Evolutionary conservation across 1,140 invertebrate genomes (phyloP), one percentile per base, ranked within the genome.

Genomic region (Drosophila seguyi): DNA sequence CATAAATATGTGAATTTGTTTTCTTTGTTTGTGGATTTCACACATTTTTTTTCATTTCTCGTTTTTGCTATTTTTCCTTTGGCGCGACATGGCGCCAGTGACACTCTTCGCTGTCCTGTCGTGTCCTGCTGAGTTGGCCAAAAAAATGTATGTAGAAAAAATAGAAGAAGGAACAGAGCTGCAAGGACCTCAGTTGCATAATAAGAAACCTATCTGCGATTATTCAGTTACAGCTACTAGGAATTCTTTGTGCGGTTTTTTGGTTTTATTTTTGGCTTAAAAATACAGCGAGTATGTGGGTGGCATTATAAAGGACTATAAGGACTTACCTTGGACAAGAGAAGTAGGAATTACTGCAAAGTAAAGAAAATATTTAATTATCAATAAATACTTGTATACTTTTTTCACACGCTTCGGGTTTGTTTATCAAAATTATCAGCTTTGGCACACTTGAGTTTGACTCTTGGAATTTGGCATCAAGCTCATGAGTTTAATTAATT

Each of bases 51-150:
- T 61, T 10, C 25, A 25, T 22, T n/a, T 45, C 62, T 18, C 31
- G 39, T 34, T 22, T 22, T 75, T 75, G 60, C 75, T 47, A 68
- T 55, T 69, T 68, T 72, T 71, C 34, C 34, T 34, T 27, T n/a
- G 68, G 48, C 68, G 44, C 66, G 66, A 72, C 68, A 34, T 83
- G 85, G 85, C 85, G 85, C 85, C 85, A 87, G 50, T 34, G 68
- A 55, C 42, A 52, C 50, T 62, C 48, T 48, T 27, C 63, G 57
- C n/a, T 31, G 65, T 27, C 44, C 22, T 61, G 22, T 8, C 45
- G 25, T 75, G 41, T 73, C 85, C 86, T 81, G 85, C 86, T 84
- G 81, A 27, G 81, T 57, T 78, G 79, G 80, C 84, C 85, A 69
- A 85, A 72, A 79, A 48, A n/a, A 4, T 2, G 10, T 14, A 13